Evolutionary conservation across 2,797 vertebrate genomes (phyloP).

Genomic region (Centroberyx gerrardi): DNA sequence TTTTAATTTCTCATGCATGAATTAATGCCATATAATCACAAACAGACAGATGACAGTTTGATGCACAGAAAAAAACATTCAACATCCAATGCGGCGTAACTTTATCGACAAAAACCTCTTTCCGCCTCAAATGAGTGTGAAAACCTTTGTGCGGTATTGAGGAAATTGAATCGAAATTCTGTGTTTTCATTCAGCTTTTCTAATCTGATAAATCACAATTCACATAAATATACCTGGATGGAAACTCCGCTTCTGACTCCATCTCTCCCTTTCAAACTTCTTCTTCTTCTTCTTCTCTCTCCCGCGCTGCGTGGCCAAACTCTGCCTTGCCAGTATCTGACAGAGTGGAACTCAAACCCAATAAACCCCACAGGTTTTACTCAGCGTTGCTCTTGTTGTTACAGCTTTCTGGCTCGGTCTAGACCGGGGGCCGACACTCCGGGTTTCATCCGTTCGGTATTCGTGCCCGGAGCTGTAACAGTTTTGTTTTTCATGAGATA

Average conservation of each 20-base stretch:
- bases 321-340: slow-evolving; percentile 64
- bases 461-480: slow-evolving; percentile 56
- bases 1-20: too few relatives aligned
- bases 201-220: slow-evolving; percentile 34
- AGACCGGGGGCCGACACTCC: slow-evolving; percentile 56
- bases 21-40: too few relatives aligned
- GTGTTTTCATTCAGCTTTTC: slow-evolving; percentile 10
- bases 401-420: slow-evolving; percentile 75
- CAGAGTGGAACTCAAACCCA: slow-evolving; percentile 75
- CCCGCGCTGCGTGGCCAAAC: slow-evolving; percentile 54
- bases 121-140: slow-evolving; percentile 1
- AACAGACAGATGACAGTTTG: too few relatives aligned
- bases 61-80: too few relatives aligned
- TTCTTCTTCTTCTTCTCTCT: slow-evolving; percentile 45
- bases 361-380: slow-evolving; percentile 75
- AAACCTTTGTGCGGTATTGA: slow-evolving; percentile 9
- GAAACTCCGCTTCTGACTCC: too few relatives aligned
- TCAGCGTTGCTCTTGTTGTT: slow-evolving; percentile 79
- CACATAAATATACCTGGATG: slow-evolving; percentile 31
- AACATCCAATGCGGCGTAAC: too few relatives aligned
- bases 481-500: slow-evolving; percentile 48
- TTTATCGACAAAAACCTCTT: not conserved
- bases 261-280: slow-evolving; percentile 26
- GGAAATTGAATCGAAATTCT: slow-evolving; percentile 19
- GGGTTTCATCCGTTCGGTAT: slow-evolving; percentile 60